A percentile compares a stretch with the other conserved stretches of the same genome.
Conservation (phyloP, 2,888 invertebrate species). For the Platycheirus albimanus region DNA sequence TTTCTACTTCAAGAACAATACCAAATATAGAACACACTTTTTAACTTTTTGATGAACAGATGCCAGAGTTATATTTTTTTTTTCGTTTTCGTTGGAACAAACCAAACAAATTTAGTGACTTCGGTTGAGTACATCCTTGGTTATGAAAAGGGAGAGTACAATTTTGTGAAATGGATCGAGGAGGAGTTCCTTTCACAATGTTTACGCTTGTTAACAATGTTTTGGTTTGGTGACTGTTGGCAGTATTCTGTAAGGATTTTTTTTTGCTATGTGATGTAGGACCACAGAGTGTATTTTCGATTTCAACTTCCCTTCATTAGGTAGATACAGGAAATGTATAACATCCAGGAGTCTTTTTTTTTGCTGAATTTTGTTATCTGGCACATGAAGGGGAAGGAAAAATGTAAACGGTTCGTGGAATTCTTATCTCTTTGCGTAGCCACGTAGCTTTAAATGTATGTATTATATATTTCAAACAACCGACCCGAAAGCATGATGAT, state of each 20-base stretch:
- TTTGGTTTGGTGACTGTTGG: constrained; percentile 22
- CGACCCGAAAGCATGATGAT: too few species aligned
- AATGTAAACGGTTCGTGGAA: neutral
- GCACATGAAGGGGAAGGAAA: neutral
- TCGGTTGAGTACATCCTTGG: constrained; percentile 5
- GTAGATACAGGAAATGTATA: neutral
- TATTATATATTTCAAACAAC: too few species aligned
- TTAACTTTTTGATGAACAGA: constrained; percentile 15
- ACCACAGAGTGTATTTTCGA: neutral
- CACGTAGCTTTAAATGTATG: too few species aligned
- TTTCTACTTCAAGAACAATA: neutral
- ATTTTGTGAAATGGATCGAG: constrained; percentile 20
- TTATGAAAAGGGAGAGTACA: neutral
- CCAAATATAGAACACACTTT: neutral
- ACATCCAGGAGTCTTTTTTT: neutral
- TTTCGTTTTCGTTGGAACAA: neutral
- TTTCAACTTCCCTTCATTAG: constrained; percentile 4
- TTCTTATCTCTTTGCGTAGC: too few species aligned
- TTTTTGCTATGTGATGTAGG: neutral
- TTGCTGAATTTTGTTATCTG: too few species aligned
- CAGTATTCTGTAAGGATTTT: constrained; percentile 5
- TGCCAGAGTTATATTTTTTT: constrained; percentile 7
- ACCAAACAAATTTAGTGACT: neutral
- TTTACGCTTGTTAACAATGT: constrained; percentile 24
- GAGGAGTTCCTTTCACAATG: constrained; percentile 22